Base-by-base conservation (phyloP, 2,888 invertebrate genomes). In the Gari tellinella region DNA sequence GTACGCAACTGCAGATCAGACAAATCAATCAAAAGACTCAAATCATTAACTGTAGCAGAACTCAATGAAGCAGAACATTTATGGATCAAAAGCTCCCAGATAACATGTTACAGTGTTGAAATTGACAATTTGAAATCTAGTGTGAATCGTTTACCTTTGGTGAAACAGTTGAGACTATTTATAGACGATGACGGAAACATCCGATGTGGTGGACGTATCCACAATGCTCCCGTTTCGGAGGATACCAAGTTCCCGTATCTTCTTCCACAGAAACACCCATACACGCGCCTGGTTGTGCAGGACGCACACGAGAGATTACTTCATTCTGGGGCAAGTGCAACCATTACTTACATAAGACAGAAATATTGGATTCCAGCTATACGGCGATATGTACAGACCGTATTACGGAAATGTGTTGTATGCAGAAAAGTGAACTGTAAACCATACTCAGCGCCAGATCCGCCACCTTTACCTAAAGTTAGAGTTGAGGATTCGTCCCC, bases 341-440 rank as follows among this genome's bases (percentile, higher is more conserved):
- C 76, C 0, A 51, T 62, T 17, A 61, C 68, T 21, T 17, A 56
- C 14, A 17, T 79, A 8, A 51, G 72, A 26, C 68, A 75, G 41
- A 64, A 51, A 37, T 72, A 51, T 23, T 79, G 79, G 72, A 72
- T 67, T 43, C 67, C 67, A 12, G 45, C 60, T 12, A 60, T 60
- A 7, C 38, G 67, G 37, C 67, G 45, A 19, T 48, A 25, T 40
- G 46, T 66, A 14, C 41, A 52, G 25, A 31, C 40, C n/a, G 26
- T 58, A 40, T 14, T 70, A 7, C 61, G 66, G 5, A 40, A 45
- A 37, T 78, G 73, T 52, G 61, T 74, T n/a, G 38, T 15, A 37
- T 74, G 78, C 57, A 43, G 53, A 15, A 56, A 55, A 51, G 58
- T 77, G 2, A 52, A 23, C 25, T 67, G 76, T 12, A 51, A 38